A percentile compares a stretch with the other conserved stretches of the same genome.
phyloP scores from a whole-genome alignment of 2,113 vertebrate species.

The Mohoua ochrocephala region DNA sequence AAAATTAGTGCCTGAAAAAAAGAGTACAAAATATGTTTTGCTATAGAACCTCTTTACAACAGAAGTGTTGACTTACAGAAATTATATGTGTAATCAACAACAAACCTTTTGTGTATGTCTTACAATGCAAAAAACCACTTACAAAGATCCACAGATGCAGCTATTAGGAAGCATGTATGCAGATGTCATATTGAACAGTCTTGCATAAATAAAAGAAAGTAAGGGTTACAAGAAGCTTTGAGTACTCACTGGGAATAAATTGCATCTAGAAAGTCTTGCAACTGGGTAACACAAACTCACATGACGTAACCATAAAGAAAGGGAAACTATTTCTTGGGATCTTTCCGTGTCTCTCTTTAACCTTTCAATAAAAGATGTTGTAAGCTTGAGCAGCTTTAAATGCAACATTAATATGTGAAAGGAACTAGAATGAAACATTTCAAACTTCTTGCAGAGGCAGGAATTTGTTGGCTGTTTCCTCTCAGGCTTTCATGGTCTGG shows the following conservation, averaged over 20 bases:
- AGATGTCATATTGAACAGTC: background rate
- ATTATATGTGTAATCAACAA: background rate
- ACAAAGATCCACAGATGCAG: background rate
- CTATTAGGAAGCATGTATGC: background rate
- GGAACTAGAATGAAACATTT: background rate
- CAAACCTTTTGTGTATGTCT: background rate
- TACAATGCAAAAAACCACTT: background rate
- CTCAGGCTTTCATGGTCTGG: background rate
- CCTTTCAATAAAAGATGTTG: background rate
- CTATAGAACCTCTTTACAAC: background rate
- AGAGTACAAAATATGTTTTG: background rate
- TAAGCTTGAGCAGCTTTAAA: background rate
- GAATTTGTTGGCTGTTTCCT: background rate
- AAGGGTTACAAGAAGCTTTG: background rate
- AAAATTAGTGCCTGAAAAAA: background rate
- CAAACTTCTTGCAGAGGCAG: background rate
- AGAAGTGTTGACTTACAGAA: background rate
- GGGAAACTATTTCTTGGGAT: background rate
- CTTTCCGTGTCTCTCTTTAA: background rate
- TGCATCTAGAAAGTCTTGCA: background rate
- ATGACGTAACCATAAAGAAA: background rate
- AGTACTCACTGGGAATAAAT: background rate
- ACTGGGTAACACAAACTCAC: background rate
- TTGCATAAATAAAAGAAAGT: background rate
- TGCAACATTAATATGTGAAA: background rate